phyloP scores from a whole-genome alignment of 1,140 invertebrate species.

The Trichonephila clavipes region DNA sequence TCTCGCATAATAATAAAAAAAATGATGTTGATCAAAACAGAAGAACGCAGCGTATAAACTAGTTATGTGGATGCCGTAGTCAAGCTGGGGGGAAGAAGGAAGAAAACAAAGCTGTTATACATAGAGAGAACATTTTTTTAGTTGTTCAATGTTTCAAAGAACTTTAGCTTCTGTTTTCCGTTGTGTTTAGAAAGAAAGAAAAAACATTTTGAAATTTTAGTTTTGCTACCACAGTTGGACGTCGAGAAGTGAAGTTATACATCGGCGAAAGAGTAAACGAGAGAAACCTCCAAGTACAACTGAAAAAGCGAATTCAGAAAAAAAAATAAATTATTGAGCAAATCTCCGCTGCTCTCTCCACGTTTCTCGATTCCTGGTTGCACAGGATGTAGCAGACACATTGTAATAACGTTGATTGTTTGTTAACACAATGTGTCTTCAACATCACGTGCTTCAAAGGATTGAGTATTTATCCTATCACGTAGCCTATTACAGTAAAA shows the following conservation, averaged over 20 bases:
- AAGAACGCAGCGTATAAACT: neutral
- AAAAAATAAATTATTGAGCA: slow-evolving; percentile 22
- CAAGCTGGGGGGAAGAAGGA: slow-evolving; percentile 27
- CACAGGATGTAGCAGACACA: neutral
- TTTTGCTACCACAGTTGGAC: slow-evolving; percentile 59
- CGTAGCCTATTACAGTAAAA: neutral
- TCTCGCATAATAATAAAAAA: neutral
- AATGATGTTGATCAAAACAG: neutral
- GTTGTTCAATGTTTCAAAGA: slow-evolving; percentile 14
- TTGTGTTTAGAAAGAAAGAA: slow-evolving; percentile 12
- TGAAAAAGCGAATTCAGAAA: slow-evolving; percentile 60
- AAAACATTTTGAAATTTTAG: slow-evolving; percentile 58
- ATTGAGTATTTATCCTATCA: neutral
- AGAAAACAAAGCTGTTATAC: slow-evolving; percentile 8
- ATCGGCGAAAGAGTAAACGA: slow-evolving; percentile 6
- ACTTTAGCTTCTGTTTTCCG: slow-evolving; percentile 9
- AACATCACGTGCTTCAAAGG: neutral
- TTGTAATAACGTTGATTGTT: neutral
- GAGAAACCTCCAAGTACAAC: slow-evolving; percentile 71
- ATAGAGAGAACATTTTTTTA: neutral
- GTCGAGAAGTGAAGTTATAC: slow-evolving; percentile 18
- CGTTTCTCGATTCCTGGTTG: neutral
- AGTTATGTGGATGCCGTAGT: slow-evolving; percentile 19
- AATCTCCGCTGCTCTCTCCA: neutral
- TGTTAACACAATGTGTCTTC: neutral